Base-by-base conservation (phyloP, 1,140 invertebrate species). In the Caenorhabditis remanei region DNA sequence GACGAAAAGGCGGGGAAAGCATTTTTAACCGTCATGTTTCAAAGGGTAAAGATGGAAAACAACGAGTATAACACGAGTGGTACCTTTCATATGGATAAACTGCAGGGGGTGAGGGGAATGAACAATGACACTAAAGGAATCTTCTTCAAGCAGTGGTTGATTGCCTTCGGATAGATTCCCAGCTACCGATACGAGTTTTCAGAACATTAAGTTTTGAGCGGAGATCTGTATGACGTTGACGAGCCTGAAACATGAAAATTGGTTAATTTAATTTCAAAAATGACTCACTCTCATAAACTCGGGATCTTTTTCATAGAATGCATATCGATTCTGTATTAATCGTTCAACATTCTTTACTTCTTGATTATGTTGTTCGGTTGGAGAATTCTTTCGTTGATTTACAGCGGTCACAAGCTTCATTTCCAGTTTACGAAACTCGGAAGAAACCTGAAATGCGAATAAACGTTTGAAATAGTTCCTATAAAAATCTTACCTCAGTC, bases 201-300 rank as follows among this genome's bases (percentile, higher is more conserved):
- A 85, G 67, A 48, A 85, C 85, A n/a, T 65, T 85, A 32, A 85
- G 58, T 58, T 85, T 85, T 11, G 85, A 85, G 40, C 85, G 85
- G 46, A 85, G 85, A 58, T 85, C 85, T n/a, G 85, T 63, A 67
- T 85, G 85, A 55, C 67, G 85, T 58, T 85, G 85, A 46, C 85
- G 85, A 75, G 85, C 53, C 85, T 85, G 9, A 58, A 40, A 56
- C 9, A 8, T 48, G 16, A 58, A 84, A 83, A 83, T 41, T 50
- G 5, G 5, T 46, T 19, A 13, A 63, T 19, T 16, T 16, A 53
- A 24, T 43, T 13, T 46, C 40, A 61, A 48, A 6, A 85, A 50
- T 46, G 41, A 46, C 61, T 67, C 46, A 85, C 84, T 50, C 56
- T 85, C 43, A 85, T 63, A 43, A 85, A 85, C 21, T 50, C 46